Evolutionary conservation across 2,113 vertebrate species (phyloP).

Genomic region (Columba janthina): DNA sequence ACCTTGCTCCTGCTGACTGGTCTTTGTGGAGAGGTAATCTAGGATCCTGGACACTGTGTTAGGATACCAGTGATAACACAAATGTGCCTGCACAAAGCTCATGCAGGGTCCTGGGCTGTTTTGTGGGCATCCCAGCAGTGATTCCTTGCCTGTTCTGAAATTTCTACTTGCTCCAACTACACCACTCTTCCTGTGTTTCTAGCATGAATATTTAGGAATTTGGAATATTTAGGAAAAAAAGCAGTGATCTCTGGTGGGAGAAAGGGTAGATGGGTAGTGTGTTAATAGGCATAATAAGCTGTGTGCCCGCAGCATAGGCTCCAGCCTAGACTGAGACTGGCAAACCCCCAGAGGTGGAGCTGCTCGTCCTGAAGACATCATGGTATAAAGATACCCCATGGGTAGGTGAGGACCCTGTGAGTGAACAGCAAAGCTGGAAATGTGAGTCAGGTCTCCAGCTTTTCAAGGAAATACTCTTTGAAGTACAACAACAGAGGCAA

Average conservation of each 20-base stretch:
- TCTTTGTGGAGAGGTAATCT: not conserved
- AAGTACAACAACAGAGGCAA: not conserved
- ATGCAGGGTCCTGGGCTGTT: not conserved
- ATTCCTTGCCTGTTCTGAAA: not conserved
- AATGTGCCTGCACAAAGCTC: not conserved
- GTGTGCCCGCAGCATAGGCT: not conserved
- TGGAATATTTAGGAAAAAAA: not conserved
- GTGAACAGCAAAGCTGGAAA: not conserved
- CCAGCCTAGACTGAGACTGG: not conserved
- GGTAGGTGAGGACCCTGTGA: not conserved
- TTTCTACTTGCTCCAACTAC: not conserved
- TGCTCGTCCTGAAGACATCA: not conserved
- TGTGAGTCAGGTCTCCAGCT: not conserved
- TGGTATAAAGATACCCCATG: fast-evolving
- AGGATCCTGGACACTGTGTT: fast-evolving
- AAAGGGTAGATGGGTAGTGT: not conserved
- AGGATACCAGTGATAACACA: fast-evolving
- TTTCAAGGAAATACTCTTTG: not conserved
- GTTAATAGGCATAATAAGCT: fast-evolving
- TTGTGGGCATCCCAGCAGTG: not conserved
- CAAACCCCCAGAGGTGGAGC: no score
- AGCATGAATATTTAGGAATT: not conserved
- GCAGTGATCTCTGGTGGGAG: not conserved
- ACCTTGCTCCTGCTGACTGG: not conserved
- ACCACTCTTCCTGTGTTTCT: not conserved